Conservation (phyloP, 1,140 invertebrate species). For the Battus philenor region DNA sequence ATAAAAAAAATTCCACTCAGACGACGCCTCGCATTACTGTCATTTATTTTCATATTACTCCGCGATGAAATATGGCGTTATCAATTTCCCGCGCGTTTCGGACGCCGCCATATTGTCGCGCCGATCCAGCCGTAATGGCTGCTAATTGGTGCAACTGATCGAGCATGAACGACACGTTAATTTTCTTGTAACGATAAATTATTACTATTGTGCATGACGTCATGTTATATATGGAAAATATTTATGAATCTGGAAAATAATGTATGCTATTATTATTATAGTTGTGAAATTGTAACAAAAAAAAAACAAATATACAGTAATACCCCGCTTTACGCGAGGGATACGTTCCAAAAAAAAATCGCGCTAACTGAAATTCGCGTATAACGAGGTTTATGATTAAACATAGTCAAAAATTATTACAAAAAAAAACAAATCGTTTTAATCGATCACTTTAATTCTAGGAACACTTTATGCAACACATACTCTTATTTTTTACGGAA, state of each 20-base stretch:
- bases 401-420: too few species aligned
- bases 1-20: neutral
- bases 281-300: too few species aligned
- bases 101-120: conserved; percentile 19
- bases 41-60: conserved; percentile 14
- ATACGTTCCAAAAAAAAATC: too few species aligned
- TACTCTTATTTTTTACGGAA: too few species aligned
- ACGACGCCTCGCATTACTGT: conserved; percentile 3
- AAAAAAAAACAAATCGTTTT: too few species aligned
- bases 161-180: conserved; percentile 17
- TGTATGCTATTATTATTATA: neutral
- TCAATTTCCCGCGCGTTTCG: conserved; percentile 14
- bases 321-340: too few species aligned
- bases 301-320: too few species aligned
- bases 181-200: conserved; percentile 22
- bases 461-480: too few species aligned
- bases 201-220: conserved; percentile 20
- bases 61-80: conserved; percentile 6
- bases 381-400: too few species aligned
- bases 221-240: conserved; percentile 16
- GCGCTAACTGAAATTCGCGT: too few species aligned
- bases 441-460: too few species aligned
- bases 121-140: conserved; percentile 17
- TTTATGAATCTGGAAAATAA: too few species aligned
- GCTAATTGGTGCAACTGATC: conserved; percentile 26